Percentiles rank a stretch among this genome's conserved stretches.
phyloP scores from a whole-genome alignment of 2,113 vertebrate species.

The Machaerirhynchus nigripectus region DNA sequence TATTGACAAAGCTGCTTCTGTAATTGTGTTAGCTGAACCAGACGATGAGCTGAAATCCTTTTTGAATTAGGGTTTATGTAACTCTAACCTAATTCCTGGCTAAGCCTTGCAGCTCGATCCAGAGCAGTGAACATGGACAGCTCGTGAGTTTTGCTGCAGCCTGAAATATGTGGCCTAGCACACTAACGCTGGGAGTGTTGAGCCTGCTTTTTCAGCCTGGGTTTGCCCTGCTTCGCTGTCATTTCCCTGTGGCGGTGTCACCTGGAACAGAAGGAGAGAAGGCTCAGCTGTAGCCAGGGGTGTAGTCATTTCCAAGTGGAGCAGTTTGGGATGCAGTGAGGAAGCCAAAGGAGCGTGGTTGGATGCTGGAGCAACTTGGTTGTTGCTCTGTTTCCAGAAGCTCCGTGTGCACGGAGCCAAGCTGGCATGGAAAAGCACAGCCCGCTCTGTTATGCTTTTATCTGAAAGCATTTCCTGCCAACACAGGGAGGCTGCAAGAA shows the following conservation, averaged over 20 bases:
- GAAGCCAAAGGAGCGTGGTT: background rate
- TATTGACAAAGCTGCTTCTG: slow-evolving; percentile 44
- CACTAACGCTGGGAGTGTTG: background rate
- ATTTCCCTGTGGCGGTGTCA: background rate
- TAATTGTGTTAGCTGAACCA: slow-evolving; percentile 41
- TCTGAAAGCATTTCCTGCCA: background rate
- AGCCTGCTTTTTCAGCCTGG: background rate
- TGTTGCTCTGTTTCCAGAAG: background rate
- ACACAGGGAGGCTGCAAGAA: background rate
- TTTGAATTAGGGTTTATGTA: slow-evolving; percentile 41
- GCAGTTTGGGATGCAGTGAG: rapidly evolving
- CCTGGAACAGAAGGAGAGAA: background rate
- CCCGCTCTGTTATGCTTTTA: background rate
- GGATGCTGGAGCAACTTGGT: background rate
- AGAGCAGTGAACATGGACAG: background rate
- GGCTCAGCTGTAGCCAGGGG: background rate
- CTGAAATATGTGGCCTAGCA: background rate
- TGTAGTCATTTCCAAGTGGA: background rate
- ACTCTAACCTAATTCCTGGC: slow-evolving; percentile 9
- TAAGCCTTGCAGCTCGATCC: background rate
- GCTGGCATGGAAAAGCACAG: background rate
- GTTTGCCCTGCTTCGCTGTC: background rate
- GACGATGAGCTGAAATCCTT: slow-evolving; percentile 5
- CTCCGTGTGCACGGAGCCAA: rapidly evolving
- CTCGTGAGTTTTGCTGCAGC: background rate